phyloP scores from a whole-genome alignment of 2,113 vertebrate species.

The Cyprinodon brontotheroides region DNA sequence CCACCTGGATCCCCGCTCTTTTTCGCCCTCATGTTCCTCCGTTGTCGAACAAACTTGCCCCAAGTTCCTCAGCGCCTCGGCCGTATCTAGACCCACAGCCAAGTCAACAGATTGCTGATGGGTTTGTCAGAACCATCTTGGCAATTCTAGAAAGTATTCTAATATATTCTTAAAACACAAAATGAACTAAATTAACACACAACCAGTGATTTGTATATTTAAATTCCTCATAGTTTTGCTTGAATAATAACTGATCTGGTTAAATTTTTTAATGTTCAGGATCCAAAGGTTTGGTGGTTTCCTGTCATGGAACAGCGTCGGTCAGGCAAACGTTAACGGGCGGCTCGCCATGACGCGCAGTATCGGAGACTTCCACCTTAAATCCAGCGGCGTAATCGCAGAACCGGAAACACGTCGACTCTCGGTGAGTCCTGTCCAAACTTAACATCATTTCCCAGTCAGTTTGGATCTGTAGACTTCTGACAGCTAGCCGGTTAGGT shows the following conservation, averaged over 20 bases:
- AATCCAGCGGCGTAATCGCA: slow-evolving; percentile 87
- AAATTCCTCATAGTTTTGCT: neutral
- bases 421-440: slow-evolving; percentile 74
- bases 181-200: neutral
- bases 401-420: slow-evolving; percentile 88
- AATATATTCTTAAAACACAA: too few species aligned
- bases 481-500: neutral
- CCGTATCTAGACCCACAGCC: too few species aligned
- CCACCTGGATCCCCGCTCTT: too few species aligned
- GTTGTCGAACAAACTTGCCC: too few species aligned
- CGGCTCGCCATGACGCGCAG: slow-evolving; percentile 95
- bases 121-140: too few species aligned
- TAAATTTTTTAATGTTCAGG: slow-evolving; percentile 69
- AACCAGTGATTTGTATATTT: neutral
- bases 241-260: accelerated
- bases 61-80: too few species aligned
- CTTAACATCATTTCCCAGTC: neutral
- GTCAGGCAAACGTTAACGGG: slow-evolving; percentile 92
- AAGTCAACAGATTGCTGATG: too few species aligned
- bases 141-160: too few species aligned
- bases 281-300: slow-evolving; percentile 90
- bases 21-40: too few species aligned
- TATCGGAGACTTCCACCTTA: slow-evolving; percentile 94
- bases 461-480: neutral
- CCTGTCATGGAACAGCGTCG: slow-evolving; percentile 92